Conservation (phyloP, 92 coral and sea anemone genomes). For the Siderastrea radians region DNA sequence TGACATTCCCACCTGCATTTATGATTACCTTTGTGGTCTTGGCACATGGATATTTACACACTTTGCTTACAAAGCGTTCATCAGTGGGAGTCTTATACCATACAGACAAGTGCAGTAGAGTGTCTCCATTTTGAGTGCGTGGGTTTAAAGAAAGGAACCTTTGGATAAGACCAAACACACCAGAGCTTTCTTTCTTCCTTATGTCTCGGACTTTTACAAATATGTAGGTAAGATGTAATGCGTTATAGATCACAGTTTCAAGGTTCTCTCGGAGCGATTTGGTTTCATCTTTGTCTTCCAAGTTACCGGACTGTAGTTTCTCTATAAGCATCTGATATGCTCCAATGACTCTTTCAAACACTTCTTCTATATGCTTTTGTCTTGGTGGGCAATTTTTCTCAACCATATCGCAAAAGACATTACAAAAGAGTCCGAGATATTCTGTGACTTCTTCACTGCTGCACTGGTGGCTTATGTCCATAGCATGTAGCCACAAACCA, state of each 20-base stretch:
- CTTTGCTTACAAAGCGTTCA: conserved; percentile 56
- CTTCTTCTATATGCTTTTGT: conserved; percentile 52
- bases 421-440: conserved; percentile 64
- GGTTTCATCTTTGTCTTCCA: conserved; percentile 23
- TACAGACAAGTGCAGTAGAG: conserved; percentile 73
- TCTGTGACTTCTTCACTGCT: conserved; percentile 44
- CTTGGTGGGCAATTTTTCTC: conserved; percentile 51
- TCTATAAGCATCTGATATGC: conserved; percentile 63
- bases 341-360: conserved; percentile 53
- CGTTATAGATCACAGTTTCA: conserved; percentile 61
- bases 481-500: conserved; percentile 79
- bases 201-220: conserved; percentile 45
- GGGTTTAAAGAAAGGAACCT: conserved; percentile 72
- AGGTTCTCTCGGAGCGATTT: conserved; percentile 52
- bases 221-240: conserved; percentile 69
- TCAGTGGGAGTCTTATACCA: conserved; percentile 67
- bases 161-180: conserved; percentile 24
- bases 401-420: conserved; percentile 76
- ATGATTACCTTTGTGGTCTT: conserved; percentile 5
- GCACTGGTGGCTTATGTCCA: conserved; percentile 70
- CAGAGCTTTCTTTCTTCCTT: conserved; percentile 35
- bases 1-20: conserved; percentile 17
- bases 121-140: conserved; percentile 66
- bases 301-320: conserved; percentile 1
- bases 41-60: conserved; percentile 46